A percentile compares a stretch with the other conserved stretches of the same genome.
Conservation (phyloP, 2,888 invertebrate species). For the Hemithea aestivaria region DNA sequence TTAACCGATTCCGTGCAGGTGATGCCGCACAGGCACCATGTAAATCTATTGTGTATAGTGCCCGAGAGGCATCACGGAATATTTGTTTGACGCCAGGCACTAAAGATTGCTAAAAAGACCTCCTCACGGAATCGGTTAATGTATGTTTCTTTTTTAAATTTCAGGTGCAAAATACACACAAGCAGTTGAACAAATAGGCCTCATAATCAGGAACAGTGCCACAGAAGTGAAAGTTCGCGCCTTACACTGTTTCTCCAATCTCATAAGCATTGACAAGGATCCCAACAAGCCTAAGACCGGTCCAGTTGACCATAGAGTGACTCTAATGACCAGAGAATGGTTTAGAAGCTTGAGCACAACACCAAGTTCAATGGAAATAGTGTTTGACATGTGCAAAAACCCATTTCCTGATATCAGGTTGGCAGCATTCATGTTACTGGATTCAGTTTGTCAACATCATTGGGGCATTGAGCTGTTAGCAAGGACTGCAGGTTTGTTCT, state of each 20-base stretch:
- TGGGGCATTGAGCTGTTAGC: slow-evolving; percentile 91
- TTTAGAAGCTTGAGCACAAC: slow-evolving; percentile 58
- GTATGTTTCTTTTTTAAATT: too few species aligned
- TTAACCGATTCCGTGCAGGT: too few species aligned
- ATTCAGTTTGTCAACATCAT: slow-evolving; percentile 82
- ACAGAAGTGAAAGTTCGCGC: slow-evolving; percentile 84
- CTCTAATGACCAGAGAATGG: slow-evolving; percentile 74
- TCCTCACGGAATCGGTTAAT: too few species aligned
- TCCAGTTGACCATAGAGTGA: slow-evolving; percentile 64
- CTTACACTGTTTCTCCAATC: slow-evolving; percentile 81
- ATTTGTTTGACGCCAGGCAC: too few species aligned
- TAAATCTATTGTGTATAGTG: too few species aligned
- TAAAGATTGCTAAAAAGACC: too few species aligned
- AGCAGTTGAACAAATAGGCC: slow-evolving; percentile 79
- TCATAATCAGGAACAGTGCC: slow-evolving; percentile 79
- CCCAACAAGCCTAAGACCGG: slow-evolving; percentile 54
- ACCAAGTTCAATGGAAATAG: slow-evolving; percentile 77
- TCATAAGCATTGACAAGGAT: slow-evolving; percentile 73
- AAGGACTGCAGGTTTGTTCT: slow-evolving; percentile 84
- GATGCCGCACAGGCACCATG: too few species aligned
- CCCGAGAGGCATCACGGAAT: too few species aligned
- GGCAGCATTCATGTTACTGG: slow-evolving; percentile 83
- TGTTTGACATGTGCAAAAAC: slow-evolving; percentile 83
- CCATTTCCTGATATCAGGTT: slow-evolving; percentile 90
- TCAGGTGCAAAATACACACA: slow-evolving; percentile 61